These are phyloP conservation scores for Capitella teleta DNA, from an alignment of 1,140 invertebrate species.

Conservation along the genomic window DNA sequence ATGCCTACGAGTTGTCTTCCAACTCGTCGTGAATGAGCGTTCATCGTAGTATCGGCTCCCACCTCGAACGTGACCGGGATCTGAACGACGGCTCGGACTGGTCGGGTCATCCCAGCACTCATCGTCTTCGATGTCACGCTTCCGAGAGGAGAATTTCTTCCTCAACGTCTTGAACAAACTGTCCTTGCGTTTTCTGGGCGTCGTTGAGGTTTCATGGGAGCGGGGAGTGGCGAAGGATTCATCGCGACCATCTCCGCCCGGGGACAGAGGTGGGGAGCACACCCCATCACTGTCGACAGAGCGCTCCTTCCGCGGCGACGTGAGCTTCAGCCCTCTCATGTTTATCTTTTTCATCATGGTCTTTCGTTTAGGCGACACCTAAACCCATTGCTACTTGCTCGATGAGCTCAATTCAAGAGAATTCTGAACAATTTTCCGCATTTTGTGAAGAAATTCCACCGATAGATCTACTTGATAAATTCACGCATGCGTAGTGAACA, in stretches of 20 bases:
- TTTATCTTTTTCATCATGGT: slow-evolving; percentile 4
- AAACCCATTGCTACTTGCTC: not conserved
- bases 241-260: not conserved
- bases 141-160: not conserved
- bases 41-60: not conserved
- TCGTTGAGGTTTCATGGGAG: not conserved
- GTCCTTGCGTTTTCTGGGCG: not conserved
- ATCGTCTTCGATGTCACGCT: slow-evolving; percentile 1
- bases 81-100: not conserved
- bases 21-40: not conserved
- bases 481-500: not conserved
- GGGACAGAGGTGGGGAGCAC: not conserved
- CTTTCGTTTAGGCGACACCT: no score
- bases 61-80: not conserved
- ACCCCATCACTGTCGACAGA: not conserved
- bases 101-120: not conserved
- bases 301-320: not conserved
- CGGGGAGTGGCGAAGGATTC: not conserved
- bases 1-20: not conserved
- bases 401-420: not conserved
- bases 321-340: slow-evolving; percentile 2
- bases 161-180: not conserved
- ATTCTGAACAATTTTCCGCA: not conserved
- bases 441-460: not conserved
- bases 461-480: not conserved